Evolutionary conservation across 92 coral and sea anemone genomes (phyloP).

Genomic region (Parazoanthus darwini): DNA sequence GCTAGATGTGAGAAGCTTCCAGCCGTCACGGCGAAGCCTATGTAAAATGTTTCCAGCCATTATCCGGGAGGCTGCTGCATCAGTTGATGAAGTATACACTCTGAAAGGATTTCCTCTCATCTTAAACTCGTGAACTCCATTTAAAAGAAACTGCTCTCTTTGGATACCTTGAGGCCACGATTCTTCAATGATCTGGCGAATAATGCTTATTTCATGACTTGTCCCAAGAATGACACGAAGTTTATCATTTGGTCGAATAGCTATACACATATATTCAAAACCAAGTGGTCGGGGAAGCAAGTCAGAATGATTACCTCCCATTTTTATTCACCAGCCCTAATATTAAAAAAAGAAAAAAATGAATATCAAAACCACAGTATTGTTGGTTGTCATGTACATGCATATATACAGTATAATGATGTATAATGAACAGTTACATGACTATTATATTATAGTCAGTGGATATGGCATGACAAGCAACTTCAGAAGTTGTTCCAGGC

Average conservation of each 20-base stretch:
- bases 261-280: slow-evolving; percentile 55
- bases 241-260: slow-evolving; percentile 47
- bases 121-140: slow-evolving; percentile 53
- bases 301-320: slow-evolving; percentile 45
- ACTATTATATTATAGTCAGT: no score
- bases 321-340: neutral
- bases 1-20: slow-evolving; percentile 50
- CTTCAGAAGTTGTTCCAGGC: no score
- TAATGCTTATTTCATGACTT: slow-evolving; percentile 41
- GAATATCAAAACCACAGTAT: no score
- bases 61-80: slow-evolving; percentile 36
- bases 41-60: slow-evolving; percentile 60
- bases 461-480: no score
- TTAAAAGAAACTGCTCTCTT: slow-evolving; percentile 36
- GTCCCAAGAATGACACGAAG: slow-evolving; percentile 49
- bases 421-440: no score
- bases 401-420: no score
- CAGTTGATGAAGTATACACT: slow-evolving; percentile 9
- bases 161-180: slow-evolving; percentile 60
- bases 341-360: no score
- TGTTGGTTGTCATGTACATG: no score
- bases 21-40: slow-evolving; percentile 51
- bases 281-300: slow-evolving; percentile 52
- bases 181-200: slow-evolving; percentile 56
- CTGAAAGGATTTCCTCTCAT: slow-evolving; percentile 45